Evolutionary conservation across 1,140 invertebrate species (phyloP).

Genomic region (Lepidostoma basale): DNA sequence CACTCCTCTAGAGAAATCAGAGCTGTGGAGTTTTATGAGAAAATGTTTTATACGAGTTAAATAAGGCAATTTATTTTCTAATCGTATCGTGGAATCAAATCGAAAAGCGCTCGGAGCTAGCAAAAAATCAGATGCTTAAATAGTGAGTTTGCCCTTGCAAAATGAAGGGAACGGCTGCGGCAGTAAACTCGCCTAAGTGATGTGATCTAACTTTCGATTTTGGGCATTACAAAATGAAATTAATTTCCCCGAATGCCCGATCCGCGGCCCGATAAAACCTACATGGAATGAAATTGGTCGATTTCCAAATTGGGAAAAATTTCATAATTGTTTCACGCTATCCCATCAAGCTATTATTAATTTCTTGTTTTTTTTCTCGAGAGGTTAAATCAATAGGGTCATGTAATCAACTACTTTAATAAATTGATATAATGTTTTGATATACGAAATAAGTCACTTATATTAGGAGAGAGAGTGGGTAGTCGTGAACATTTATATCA

Average conservation of each 20-base stretch:
- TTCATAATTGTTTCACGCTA: too few species aligned
- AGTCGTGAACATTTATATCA: too few species aligned
- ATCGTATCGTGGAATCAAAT: constrained; percentile 17
- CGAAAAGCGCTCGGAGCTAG: neutral
- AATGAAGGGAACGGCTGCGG: neutral
- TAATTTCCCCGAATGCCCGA: neutral
- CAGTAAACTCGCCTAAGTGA: neutral
- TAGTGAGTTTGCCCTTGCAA: neutral
- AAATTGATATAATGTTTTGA: too few species aligned
- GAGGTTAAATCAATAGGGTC: too few species aligned
- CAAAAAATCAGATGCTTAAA: neutral
- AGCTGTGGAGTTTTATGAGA: neutral
- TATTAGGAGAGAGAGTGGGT: too few species aligned
- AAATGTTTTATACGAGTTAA: constrained; percentile 7
- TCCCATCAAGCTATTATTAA: too few species aligned
- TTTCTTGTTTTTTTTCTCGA: too few species aligned
- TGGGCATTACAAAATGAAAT: neutral
- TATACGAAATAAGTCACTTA: too few species aligned
- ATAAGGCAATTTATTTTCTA: constrained; percentile 6
- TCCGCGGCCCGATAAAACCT: too few species aligned
- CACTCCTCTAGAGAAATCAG: neutral
- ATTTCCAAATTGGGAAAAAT: too few species aligned
- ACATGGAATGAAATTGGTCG: too few species aligned
- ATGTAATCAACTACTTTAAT: too few species aligned
- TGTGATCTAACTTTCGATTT: neutral